phyloP scores from a whole-genome alignment of 2,888 invertebrate genomes.

The Philonicus albiceps region DNA sequence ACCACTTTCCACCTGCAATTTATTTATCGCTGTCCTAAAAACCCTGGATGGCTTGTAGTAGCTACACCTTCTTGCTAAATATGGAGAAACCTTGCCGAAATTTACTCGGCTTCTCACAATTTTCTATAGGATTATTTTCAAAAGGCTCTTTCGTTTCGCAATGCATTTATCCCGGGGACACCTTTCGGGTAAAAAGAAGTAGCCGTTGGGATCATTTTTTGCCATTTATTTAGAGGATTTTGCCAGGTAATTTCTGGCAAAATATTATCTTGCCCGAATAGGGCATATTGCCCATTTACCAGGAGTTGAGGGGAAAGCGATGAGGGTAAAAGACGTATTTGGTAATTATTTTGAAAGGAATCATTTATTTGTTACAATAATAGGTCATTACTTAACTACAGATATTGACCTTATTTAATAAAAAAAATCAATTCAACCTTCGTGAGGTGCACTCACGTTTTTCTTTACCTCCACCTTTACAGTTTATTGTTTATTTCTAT shows the following conservation, averaged over 20 bases:
- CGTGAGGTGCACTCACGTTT: no score
- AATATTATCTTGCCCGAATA: background rate
- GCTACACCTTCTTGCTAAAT: background rate
- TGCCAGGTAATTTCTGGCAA: background rate
- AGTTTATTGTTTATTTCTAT: no score
- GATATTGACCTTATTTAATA: background rate
- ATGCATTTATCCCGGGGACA: background rate
- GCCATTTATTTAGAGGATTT: background rate
- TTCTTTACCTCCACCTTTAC: no score
- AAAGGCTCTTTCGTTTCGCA: background rate
- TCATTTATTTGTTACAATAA: background rate
- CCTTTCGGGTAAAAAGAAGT: background rate
- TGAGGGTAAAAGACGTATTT: background rate
- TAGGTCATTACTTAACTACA: background rate
- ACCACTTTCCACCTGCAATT: constrained; percentile 22
- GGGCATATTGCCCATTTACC: background rate
- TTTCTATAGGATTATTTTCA: background rate
- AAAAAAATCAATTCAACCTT: no score
- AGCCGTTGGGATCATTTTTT: background rate
- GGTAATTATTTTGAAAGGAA: background rate
- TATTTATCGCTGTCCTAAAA: constrained; percentile 16
- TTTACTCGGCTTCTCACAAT: background rate
- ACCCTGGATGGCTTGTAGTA: background rate
- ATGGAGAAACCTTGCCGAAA: background rate
- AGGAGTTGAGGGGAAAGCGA: no score